Percentiles rank a stretch among this genome's conserved stretches.
These are phyloP conservation scores for Drosophila malerkotliana DNA, from an alignment of 1,140 invertebrate genomes.

Conservation along the genomic window DNA sequence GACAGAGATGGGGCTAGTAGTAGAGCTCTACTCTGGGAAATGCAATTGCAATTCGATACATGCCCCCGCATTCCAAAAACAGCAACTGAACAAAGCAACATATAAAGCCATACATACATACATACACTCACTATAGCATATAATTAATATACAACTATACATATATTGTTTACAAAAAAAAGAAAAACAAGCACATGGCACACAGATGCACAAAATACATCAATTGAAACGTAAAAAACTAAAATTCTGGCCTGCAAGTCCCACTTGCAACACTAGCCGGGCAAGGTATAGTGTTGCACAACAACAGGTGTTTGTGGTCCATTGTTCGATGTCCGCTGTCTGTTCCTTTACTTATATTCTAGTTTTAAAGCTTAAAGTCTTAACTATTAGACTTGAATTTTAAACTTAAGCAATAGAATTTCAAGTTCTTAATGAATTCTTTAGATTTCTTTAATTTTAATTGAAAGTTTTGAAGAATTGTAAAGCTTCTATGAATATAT, in stretches of 20 bases:
- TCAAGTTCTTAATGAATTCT: too few relatives aligned
- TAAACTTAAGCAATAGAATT: too few relatives aligned
- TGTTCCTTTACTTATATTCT: too few relatives aligned
- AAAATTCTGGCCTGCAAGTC: too few relatives aligned
- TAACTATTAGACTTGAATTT: too few relatives aligned
- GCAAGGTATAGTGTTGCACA: too few relatives aligned
- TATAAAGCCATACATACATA: not conserved
- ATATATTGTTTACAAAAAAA: not conserved
- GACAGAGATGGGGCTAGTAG: not conserved
- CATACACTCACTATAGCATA: not conserved
- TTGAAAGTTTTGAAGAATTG: too few relatives aligned
- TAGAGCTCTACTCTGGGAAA: too few relatives aligned
- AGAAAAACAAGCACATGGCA: not conserved
- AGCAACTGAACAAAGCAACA: constrained; percentile 2
- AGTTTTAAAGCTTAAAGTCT: too few relatives aligned
- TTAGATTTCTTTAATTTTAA: too few relatives aligned
- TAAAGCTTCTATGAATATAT: too few relatives aligned
- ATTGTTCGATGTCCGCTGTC: not conserved
- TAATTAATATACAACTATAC: not conserved
- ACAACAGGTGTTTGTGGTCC: too few relatives aligned
- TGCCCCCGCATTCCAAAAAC: not conserved
- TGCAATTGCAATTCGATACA: constrained; percentile 24
- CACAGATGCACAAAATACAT: not conserved
- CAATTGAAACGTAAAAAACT: not conserved
- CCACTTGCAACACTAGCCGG: not conserved